Evolutionary conservation across 2,113 vertebrate genomes (phyloP).

Genomic region (Actenoides hombroni): DNA sequence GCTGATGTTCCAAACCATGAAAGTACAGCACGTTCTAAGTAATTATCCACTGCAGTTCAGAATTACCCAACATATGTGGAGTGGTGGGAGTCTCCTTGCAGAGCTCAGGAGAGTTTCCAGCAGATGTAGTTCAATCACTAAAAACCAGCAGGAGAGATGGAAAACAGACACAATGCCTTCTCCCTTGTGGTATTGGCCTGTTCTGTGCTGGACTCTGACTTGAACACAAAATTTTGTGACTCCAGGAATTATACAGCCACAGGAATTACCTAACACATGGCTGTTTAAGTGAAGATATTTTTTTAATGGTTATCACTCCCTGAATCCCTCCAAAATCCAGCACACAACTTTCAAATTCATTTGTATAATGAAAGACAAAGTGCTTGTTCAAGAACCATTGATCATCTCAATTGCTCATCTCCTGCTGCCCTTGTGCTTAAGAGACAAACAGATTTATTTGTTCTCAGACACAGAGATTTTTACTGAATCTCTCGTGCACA

Average conservation of each 20-base stretch:
- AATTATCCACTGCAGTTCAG: neutral
- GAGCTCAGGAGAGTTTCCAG: neutral
- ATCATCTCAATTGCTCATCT: neutral
- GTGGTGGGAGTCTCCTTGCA: neutral
- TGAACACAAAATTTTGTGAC: neutral
- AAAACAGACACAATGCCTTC: neutral
- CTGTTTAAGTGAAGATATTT: neutral
- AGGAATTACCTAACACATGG: fast-evolving
- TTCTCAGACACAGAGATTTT: neutral
- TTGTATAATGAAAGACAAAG: neutral
- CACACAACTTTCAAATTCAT: neutral
- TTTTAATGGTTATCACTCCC: neutral
- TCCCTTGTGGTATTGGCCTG: fast-evolving
- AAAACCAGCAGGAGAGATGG: neutral
- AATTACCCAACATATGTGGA: neutral
- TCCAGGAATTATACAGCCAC: neutral
- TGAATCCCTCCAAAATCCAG: fast-evolving
- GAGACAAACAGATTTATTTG: neutral
- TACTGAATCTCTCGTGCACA: fast-evolving
- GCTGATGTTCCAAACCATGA: neutral
- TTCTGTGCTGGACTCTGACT: neutral
- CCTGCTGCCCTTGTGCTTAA: neutral
- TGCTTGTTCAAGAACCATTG: neutral
- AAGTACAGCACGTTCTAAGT: neutral
- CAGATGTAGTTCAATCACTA: neutral